Base-by-base conservation (phyloP, 2,888 invertebrate genomes). In the Hyposoter didymator region DNA sequence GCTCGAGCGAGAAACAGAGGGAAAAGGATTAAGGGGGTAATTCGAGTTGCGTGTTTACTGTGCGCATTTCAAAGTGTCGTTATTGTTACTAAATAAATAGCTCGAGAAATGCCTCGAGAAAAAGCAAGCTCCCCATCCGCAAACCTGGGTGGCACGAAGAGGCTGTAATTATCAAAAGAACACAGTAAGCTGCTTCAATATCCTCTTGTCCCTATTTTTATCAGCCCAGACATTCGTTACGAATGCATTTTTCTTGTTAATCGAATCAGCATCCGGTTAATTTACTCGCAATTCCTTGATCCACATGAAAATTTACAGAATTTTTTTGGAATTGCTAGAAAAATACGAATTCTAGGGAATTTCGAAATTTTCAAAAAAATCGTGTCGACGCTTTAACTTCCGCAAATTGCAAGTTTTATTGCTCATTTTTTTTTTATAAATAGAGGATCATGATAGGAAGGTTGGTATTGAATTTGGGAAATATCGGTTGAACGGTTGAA, bases 61-160 rank as follows among this genome's bases (percentile, higher is more conserved):
- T 62, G 67, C 43, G 43, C 55, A 64, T 39, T 73, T 80, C 62
- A 32, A 49, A 79, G 85, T 82, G 55, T 72, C 70, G 82, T 82
- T 85, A 76, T 79, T 72, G 79, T 67, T 72, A 75, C 75, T 62
- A 76, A 59, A 82, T 55, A 72, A 72, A 79, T 43, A 62, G 72
- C 7, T 45, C 45, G 43, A 81, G 49, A 73, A 67, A 66, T 19
- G 79, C 66, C 22, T 35, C 55, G 22, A 75, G 52, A n/a, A 64
- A 43, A 47, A 69, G 49, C 55, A n/a, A n/a, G n/a, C 12, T 45
- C 59, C 35, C 72, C 45, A 64, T 79, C 39, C 39, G 43, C 47
- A 74, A 67, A 79, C 82, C 76, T 82, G 85, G 85, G 82, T 85
- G 82, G 82, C 49, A 85, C 52, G 67, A 52, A 67, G 66, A 85